These are phyloP conservation scores for Galeopsomyia nigrocyanea DNA, from an alignment of 2,888 invertebrate genomes.

Conservation along the genomic window DNA sequence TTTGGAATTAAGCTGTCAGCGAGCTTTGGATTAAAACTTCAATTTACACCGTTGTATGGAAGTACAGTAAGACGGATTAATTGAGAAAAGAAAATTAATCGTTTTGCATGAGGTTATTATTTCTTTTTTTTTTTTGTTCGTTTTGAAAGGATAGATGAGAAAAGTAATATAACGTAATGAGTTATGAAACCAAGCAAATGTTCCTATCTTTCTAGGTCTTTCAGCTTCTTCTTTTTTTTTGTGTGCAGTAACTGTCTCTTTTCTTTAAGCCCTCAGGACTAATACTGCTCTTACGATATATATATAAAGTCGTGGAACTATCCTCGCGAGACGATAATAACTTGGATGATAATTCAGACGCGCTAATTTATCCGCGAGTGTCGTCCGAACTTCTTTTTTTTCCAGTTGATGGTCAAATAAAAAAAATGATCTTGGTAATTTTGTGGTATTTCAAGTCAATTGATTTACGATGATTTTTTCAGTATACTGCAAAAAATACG, in stretches of 20 bases:
- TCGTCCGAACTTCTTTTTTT: neutral
- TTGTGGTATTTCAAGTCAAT: no score
- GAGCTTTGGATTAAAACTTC: no score
- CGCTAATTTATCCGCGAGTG: constrained; percentile 49
- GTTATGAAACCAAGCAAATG: no score
- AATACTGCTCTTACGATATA: constrained; percentile 7
- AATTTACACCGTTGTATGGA: neutral
- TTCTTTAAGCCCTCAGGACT: constrained; percentile 22
- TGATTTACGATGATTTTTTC: no score
- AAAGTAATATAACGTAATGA: no score
- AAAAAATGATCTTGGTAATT: no score
- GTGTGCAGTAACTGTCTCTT: constrained; percentile 17
- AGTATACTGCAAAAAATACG: no score
- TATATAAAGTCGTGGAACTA: constrained; percentile 38
- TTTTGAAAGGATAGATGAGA: neutral
- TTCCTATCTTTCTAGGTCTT: neutral
- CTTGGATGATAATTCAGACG: constrained; percentile 51
- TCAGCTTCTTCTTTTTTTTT: constrained; percentile 4
- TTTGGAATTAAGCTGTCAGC: neutral
- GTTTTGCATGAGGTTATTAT: no score
- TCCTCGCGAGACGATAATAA: constrained; percentile 52
- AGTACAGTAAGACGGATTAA: neutral
- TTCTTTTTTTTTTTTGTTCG: neutral
- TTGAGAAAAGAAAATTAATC: no score
- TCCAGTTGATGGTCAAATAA: no score